Evolutionary conservation across 2,888 invertebrate species (phyloP), one percentile per base, ranked within the genome.

Genomic region (Periphyllus acericola): DNA sequence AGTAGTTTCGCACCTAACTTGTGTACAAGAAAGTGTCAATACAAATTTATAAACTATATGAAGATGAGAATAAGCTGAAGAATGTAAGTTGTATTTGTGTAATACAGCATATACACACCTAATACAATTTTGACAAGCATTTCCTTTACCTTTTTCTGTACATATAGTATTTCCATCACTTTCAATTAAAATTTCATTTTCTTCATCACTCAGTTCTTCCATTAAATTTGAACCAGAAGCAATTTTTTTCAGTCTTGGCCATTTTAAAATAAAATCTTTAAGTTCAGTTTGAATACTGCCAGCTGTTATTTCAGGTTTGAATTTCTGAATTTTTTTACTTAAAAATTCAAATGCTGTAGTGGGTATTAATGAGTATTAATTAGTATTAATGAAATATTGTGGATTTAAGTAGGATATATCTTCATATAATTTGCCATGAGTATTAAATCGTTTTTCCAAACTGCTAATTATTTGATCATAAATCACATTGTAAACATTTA

Each of bases 201-300:
- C 32, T 78, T 78, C 78, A 55, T 55, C 78, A 32, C 3, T 55
- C 55, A 55, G 21, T 11, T 78, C 55, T 78, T 55, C 78, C 52
- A 78, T 52, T 1, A 78, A 29, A 21, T 78, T 78, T 5, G 34
- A 78, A 55, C 55, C 78, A 78, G 78, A 52, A 78, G 34, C 55
- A 55, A 78, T 55, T 55, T 55, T 78, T 78, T 78, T 78, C 3
- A 78, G 1, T 55, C 19, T 55, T 32, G 78, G 78, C 78, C 78
- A 78, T 78, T 78, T 78, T 78, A 55, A 52, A 32, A 78, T 55
- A 78, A 55, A 78, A 78, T 78, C 34, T 32, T 78, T 52, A 32
- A 55, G 55, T 78, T 78, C 78, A 55, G 52, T 52, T 55, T 78
- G 55, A 78, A 78, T 78, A 32, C 29, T 55, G 0, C 78, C 78